Conservation (phyloP, 2,888 invertebrate species). For the Acronicta leporina region DNA sequence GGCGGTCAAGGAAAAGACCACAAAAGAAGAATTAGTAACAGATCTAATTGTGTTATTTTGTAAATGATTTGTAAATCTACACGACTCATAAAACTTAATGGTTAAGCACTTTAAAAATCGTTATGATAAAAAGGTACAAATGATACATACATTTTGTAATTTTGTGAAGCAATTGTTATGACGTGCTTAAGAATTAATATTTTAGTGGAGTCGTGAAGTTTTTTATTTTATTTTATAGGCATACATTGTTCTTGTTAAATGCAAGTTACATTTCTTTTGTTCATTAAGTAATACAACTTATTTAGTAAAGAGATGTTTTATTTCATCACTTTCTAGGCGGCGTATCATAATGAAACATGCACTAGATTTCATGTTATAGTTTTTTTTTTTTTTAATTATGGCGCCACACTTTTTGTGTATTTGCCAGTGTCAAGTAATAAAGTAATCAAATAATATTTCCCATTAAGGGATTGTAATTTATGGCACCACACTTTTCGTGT, state of each 20-base stretch:
- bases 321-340: too few relatives aligned
- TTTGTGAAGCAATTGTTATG: not conserved
- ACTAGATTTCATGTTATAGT: too few relatives aligned
- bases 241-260: not conserved
- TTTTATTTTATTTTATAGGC: not conserved
- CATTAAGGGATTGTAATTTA: too few relatives aligned
- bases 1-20: not conserved
- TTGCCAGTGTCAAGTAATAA: too few relatives aligned
- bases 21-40: conserved; percentile 7
- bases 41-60: conserved; percentile 17
- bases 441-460: too few relatives aligned
- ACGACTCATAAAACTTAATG: not conserved
- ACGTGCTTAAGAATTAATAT: not conserved
- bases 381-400: too few relatives aligned
- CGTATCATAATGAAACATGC: too few relatives aligned
- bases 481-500: too few relatives aligned
- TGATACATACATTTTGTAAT: not conserved
- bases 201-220: not conserved
- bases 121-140: not conserved
- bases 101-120: not conserved
- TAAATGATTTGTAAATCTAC: not conserved
- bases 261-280: not conserved
- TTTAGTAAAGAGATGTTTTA: too few relatives aligned
- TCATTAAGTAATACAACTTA: too few relatives aligned
- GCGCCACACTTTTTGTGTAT: too few relatives aligned